Percentiles rank a stretch among this genome's conserved stretches.
Evolutionary conservation across 2,888 invertebrate species (phyloP).

Genomic region (Trachelus tabidus): DNA sequence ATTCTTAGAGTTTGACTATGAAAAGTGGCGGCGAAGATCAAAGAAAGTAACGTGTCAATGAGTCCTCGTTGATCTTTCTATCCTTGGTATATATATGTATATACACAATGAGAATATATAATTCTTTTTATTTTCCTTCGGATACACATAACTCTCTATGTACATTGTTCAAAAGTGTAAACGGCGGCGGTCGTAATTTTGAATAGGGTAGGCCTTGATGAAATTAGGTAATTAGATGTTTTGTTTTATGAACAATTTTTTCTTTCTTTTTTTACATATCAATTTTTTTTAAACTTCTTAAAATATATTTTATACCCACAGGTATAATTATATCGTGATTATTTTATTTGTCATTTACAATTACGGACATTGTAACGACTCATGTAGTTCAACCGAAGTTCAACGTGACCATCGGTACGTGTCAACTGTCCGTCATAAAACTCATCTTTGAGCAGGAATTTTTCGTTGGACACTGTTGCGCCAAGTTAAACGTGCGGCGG

Average conservation of each 20-base stretch:
- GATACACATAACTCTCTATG: neutral
- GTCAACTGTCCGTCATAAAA: neutral
- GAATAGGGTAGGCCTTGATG: neutral
- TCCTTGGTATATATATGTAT: neutral
- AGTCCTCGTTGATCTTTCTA: neutral
- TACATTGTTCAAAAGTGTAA: neutral
- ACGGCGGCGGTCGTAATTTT: neutral
- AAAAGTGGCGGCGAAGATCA: neutral
- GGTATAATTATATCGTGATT: neutral
- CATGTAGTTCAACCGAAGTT: neutral
- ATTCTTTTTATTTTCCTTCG: neutral
- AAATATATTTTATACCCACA: neutral
- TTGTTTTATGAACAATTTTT: neutral
- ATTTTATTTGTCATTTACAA: neutral
- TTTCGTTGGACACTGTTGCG: neutral
- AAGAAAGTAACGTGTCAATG: neutral
- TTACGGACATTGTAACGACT: neutral
- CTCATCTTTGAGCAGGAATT: neutral
- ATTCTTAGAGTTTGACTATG: neutral
- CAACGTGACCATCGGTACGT: neutral
- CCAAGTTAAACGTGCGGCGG: neutral
- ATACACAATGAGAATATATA: neutral
- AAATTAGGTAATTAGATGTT: neutral
- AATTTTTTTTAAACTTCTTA: neutral
- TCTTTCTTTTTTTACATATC: too few species aligned